Percentiles rank a stretch among this genome's conserved stretches.
These are phyloP conservation scores for Petroica traversi DNA, from an alignment of 2,113 vertebrate species.

Conservation along the genomic window DNA sequence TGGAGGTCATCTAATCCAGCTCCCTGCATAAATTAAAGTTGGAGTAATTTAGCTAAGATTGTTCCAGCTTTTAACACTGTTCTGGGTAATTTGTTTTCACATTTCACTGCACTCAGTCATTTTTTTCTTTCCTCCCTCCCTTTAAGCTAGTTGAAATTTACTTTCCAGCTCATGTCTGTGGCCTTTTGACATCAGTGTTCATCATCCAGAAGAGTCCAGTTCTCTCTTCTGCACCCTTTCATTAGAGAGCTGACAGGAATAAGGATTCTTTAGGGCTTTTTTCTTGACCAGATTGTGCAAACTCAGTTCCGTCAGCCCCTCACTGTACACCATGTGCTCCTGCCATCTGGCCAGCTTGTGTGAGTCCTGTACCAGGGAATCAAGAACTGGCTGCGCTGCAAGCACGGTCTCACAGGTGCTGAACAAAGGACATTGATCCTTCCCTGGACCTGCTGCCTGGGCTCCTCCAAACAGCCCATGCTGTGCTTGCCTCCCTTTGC, in stretches of 20 bases:
- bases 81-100: neutral
- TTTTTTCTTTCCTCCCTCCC: neutral
- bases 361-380: neutral
- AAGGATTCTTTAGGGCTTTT: neutral
- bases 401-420: fast-evolving
- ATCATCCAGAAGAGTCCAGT: neutral
- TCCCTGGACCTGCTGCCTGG: neutral
- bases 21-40: neutral
- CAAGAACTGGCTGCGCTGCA: neutral
- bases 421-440: neutral
- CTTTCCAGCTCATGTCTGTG: neutral
- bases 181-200: neutral
- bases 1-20: neutral
- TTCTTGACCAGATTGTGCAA: neutral
- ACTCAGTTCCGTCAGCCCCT: neutral
- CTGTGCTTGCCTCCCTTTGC: neutral
- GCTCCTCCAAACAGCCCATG: neutral
- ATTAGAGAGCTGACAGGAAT: neutral
- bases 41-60: neutral
- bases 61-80: neutral
- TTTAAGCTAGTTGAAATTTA: neutral
- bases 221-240: neutral
- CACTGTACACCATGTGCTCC: fast-evolving
- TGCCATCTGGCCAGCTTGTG: neutral
- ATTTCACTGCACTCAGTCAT: neutral